Evolutionary conservation across 1,140 invertebrate species (phyloP), one percentile per base, ranked within the genome.

Genomic region (Pogonognathellus flavescens): DNA sequence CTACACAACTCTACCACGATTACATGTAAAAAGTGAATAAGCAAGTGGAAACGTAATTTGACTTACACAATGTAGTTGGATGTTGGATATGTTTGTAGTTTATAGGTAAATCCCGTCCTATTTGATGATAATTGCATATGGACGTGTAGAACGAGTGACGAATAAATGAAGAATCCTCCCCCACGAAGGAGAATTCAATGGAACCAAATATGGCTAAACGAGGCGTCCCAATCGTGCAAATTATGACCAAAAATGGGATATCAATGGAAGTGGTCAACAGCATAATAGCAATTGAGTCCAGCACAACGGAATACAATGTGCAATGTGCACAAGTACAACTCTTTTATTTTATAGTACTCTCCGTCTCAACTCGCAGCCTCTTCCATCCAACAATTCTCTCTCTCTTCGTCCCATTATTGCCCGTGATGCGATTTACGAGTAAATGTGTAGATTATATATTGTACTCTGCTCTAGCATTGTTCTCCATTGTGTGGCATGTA

Each of bases 201-300:
- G 14, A 72, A n/a, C 84, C 84, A 85, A 85, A 85, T 85, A 82
- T 50, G 84, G 84, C 50, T 80, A 85, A 85, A 85, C 81, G 80
- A 85, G 84, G 84, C 84, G 84, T 85, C 84, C 62, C 62, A 82
- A 82, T 85, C 84, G 84, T 85, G 84, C 80, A 85, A 85, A 85
- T 85, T 85, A 85, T 85, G 80, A 60, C 84, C 84, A 82, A 85
- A 85, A 76, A 82, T 70, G 84, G 84, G 53, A 82, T 70, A 70
- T 85, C 50, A 85, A 82, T 85, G 52, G 80, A 62, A n/a, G 70
- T 76, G 70, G 31, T 76, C 62, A 66, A 66, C 25, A 76, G 25
- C 70, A 76, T 31, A 57, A 50, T 16, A 76, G 70, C 41, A 76
- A 50, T 76, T 66, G 10, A 66, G 25, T 66, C 20, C 62, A 66